These are phyloP conservation scores for Nymphalis polychloros DNA, from an alignment of 2,888 invertebrate species.

Conservation along the genomic window DNA sequence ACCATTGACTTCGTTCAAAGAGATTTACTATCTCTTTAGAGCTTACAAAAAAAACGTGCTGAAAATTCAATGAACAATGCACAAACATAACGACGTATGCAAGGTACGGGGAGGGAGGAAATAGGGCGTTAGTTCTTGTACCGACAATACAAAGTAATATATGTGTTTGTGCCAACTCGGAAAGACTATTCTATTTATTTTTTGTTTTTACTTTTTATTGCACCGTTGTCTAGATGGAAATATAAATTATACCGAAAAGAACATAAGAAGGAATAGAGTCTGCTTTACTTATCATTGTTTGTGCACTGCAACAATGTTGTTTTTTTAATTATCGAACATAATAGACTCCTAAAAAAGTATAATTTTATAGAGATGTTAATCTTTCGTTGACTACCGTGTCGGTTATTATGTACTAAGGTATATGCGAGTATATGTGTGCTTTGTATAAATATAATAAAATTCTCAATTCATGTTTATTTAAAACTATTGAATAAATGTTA, in stretches of 20 bases:
- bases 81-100: conserved; percentile 39
- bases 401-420: no score
- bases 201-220: conserved; percentile 5
- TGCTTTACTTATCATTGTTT: no score
- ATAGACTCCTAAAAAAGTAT: no score
- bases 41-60: conserved; percentile 46
- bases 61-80: conserved; percentile 59
- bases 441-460: no score
- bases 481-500: no score
- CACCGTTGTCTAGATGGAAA: conserved; percentile 4
- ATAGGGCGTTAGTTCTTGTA: conserved; percentile 49
- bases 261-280: no score
- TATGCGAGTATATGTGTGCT: no score
- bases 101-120: conserved; percentile 27
- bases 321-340: not conserved
- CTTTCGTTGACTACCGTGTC: no score
- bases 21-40: conserved; percentile 44
- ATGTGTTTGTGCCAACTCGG: conserved; percentile 43
- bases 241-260: not conserved
- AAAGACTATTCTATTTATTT: conserved; percentile 6
- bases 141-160: conserved; percentile 45
- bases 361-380: no score
- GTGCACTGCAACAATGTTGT: not conserved
- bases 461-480: no score
- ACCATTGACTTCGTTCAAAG: conserved; percentile 51